A percentile compares a stretch with the other conserved stretches of the same genome.
Conservation (phyloP, 2,888 invertebrate species). For the Chelonus formosanus region DNA sequence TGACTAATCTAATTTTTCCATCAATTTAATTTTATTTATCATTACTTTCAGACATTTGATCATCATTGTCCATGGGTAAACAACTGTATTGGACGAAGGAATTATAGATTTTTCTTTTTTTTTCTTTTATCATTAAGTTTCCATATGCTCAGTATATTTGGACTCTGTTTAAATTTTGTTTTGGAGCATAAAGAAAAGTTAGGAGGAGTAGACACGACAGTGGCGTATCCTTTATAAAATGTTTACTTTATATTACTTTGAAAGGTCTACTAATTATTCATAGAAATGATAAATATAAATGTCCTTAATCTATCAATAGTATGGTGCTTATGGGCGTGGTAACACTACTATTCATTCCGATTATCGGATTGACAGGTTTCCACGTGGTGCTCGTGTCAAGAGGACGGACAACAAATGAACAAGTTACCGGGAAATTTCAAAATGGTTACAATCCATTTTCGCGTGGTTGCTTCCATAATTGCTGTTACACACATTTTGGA, state of each 20-base stretch:
- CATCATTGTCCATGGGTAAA: constrained; percentile 99
- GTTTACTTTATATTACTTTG: neutral
- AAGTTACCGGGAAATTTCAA: constrained; percentile 99
- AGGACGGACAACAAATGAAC: constrained; percentile 98
- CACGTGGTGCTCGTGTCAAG: constrained; percentile 96
- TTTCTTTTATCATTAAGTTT: constrained; percentile 95
- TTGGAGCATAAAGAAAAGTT: constrained; percentile 84
- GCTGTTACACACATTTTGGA: constrained; percentile 94
- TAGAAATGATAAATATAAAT: neutral
- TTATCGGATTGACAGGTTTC: constrained; percentile 97
- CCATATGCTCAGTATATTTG: constrained; percentile 98
- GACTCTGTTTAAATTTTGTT: constrained; percentile 91
- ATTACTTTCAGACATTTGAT: constrained; percentile 88
- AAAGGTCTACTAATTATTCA: too few relatives aligned
- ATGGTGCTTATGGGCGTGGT: constrained; percentile 93
- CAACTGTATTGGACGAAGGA: constrained; percentile 95
- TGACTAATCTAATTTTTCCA: too few relatives aligned
- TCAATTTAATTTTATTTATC: too few relatives aligned
- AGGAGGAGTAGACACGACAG: constrained; percentile 81
- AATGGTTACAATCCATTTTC: constrained; percentile 99
- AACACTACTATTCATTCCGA: constrained; percentile 91
- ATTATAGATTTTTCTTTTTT: constrained; percentile 99
- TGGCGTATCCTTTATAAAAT: constrained; percentile 81
- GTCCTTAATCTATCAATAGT: constrained; percentile 67
- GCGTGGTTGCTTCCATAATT: constrained; percentile 93